phyloP scores from a whole-genome alignment of 2,888 invertebrate species.

The Ditula angustiorana region DNA sequence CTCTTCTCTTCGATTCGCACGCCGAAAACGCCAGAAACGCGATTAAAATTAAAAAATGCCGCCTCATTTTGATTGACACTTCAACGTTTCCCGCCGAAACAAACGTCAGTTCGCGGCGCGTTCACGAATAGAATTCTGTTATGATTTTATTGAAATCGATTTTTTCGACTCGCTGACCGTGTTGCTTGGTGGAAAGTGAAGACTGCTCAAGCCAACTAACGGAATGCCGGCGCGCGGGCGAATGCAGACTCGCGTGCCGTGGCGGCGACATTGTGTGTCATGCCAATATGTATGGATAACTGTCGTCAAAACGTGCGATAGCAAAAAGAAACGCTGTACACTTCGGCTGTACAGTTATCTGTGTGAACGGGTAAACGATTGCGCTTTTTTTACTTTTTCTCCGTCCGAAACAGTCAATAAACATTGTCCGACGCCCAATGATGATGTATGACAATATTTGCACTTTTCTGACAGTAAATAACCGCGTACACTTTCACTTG shows the following conservation, averaged over 20 bases:
- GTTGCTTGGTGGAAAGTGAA: conserved; percentile 65
- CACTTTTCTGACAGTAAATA: conserved; percentile 12
- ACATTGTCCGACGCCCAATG: conserved; percentile 11
- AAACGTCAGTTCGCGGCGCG: conserved; percentile 36
- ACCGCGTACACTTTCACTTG: conserved; percentile 15
- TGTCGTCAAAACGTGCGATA: conserved; percentile 57
- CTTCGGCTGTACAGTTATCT: conserved; percentile 79
- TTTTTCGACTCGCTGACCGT: conserved; percentile 50
- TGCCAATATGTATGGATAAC: conserved; percentile 58
- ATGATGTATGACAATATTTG: conserved; percentile 4
- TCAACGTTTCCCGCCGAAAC: conserved; percentile 37
- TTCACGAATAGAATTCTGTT: conserved; percentile 25
- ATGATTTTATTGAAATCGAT: conserved; percentile 45
- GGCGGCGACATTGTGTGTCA: conserved; percentile 56
- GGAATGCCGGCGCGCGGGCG: conserved; percentile 67
- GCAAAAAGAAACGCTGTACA: conserved; percentile 59
- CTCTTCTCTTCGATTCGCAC: conserved; percentile 72
- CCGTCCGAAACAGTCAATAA: conserved; percentile 24
- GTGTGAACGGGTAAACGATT: conserved; percentile 53
- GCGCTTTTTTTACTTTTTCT: conserved; percentile 34
- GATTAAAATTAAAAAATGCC: conserved; percentile 55
- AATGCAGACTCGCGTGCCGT: conserved; percentile 57
- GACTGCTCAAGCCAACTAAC: conserved; percentile 63
- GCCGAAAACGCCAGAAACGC: conserved; percentile 62
- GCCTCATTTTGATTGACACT: conserved; percentile 59